Evolutionary conservation across 2,888 invertebrate species (phyloP).

Genomic region (Campopleginae sp.): DNA sequence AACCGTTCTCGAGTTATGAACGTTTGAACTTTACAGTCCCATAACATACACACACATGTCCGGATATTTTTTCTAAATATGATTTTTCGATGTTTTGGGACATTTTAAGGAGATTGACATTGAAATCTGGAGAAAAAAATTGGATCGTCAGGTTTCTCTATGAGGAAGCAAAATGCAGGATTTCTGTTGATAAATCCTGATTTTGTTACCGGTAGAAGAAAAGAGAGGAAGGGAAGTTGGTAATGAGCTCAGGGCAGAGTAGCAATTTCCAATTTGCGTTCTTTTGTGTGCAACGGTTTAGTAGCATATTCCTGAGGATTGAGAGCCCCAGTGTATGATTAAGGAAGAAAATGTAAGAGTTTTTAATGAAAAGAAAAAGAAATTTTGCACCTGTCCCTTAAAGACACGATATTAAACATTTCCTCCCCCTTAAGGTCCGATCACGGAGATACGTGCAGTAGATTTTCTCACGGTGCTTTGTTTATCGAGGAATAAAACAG

Average conservation of each 20-base stretch:
- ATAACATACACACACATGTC: too few species aligned
- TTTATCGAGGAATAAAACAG: conserved; percentile 15
- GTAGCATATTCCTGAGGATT: neutral
- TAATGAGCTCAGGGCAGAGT: neutral
- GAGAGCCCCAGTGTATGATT: neutral
- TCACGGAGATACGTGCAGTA: conserved; percentile 62
- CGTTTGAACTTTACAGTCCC: too few species aligned
- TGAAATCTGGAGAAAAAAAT: too few species aligned
- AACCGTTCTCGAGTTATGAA: too few species aligned
- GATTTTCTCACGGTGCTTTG: conserved; percentile 76
- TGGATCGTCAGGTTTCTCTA: too few species aligned
- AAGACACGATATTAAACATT: conserved; percentile 58
- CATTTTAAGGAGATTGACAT: too few species aligned
- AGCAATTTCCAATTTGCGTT: conserved; percentile 18
- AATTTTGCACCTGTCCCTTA: conserved; percentile 56
- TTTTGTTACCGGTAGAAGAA: neutral
- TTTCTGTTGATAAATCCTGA: neutral
- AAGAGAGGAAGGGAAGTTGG: neutral
- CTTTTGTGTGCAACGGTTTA: neutral
- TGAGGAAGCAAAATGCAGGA: neutral
- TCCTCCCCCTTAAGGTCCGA: conserved; percentile 2
- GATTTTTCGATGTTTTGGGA: too few species aligned
- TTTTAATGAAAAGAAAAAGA: conserved; percentile 22
- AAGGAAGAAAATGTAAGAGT: neutral
- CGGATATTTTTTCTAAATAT: too few species aligned